Evolutionary conservation across 2,888 invertebrate species (phyloP).

Genomic region (Agrenia bidenticulata): DNA sequence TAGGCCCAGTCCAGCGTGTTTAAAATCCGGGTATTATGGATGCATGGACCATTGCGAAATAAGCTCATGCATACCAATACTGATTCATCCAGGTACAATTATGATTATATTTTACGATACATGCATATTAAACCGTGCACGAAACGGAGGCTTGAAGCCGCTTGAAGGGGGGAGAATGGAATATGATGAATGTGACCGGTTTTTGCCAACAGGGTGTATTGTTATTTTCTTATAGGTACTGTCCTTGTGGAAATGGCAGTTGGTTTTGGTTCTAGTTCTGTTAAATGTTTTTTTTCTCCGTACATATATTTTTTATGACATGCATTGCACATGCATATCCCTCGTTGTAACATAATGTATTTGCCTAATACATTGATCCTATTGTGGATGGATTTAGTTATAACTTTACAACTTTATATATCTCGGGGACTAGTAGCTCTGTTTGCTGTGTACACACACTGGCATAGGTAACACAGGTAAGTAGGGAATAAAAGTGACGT

Average conservation of each 20-base stretch:
- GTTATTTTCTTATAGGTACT: background rate
- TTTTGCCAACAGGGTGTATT: conserved; percentile 15
- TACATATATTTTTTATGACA: background rate
- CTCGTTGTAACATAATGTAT: conserved; percentile 27
- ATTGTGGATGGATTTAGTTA: background rate
- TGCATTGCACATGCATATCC: conserved; percentile 31
- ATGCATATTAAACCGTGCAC: too few species aligned
- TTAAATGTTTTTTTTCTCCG: background rate
- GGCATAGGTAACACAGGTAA: conserved; percentile 31
- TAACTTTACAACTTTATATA: conserved; percentile 14
- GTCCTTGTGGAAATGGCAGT: background rate
- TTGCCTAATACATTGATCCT: background rate
- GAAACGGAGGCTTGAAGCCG: too few species aligned
- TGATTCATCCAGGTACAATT: too few species aligned
- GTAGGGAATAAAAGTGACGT: conserved; percentile 41
- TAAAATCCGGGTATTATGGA: too few species aligned
- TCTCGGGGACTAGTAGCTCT: conserved; percentile 27
- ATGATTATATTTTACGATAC: too few species aligned
- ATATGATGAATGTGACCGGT: conserved; percentile 4
- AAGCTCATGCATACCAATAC: too few species aligned
- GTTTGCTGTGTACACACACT: conserved; percentile 8
- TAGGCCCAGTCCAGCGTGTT: too few species aligned
- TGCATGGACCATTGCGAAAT: too few species aligned
- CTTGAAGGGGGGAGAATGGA: too few species aligned
- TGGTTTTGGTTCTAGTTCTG: background rate